phyloP scores from a whole-genome alignment of 2,797 vertebrate species.

The Lepidocolaptes lacrymiger region DNA sequence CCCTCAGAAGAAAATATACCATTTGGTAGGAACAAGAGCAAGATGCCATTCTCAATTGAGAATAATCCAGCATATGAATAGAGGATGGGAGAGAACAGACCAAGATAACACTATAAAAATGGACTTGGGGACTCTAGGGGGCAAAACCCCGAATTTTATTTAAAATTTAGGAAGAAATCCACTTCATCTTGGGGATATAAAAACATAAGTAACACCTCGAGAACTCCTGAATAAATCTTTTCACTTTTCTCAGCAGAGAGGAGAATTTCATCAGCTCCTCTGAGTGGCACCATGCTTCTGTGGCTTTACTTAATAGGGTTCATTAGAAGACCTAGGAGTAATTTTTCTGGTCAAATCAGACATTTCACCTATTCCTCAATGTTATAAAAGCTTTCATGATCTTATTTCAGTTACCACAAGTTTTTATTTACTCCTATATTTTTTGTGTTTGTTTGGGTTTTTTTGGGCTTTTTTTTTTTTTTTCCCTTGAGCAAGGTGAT shows the following conservation, averaged over 20 bases:
- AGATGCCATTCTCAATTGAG: not conserved
- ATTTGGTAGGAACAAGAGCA: not conserved
- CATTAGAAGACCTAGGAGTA: not conserved
- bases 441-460: not conserved
- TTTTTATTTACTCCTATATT: rapidly evolving
- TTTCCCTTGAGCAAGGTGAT: not conserved
- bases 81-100: not conserved
- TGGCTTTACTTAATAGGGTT: not conserved
- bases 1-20: not conserved
- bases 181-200: not conserved
- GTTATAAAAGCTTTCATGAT: not conserved
- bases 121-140: not conserved
- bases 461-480: too few species aligned
- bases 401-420: not conserved
- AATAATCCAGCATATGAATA: not conserved
- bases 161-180: not conserved
- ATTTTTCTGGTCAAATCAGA: not conserved
- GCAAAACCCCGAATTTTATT: not conserved
- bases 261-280: not conserved
- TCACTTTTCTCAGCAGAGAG: not conserved
- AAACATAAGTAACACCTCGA: not conserved
- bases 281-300: not conserved
- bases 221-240: not conserved
- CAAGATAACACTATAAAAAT: not conserved
- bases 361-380: not conserved